Evolutionary conservation across 2,888 invertebrate genomes (phyloP), one percentile per base, ranked within the genome.

Genomic region (Ceraclea dissimilis): DNA sequence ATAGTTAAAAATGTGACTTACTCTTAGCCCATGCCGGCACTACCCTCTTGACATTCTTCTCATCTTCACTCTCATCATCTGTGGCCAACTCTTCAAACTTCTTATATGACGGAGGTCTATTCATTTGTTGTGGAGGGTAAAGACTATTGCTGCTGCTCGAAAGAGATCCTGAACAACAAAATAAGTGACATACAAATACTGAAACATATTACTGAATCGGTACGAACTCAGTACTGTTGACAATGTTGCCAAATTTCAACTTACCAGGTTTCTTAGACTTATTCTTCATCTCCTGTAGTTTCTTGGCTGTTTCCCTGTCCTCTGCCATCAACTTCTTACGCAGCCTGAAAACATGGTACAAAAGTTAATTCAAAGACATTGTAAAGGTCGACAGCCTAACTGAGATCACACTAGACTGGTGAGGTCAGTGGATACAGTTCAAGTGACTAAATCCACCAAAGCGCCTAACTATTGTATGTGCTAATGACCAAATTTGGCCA

Each of bases 21-120:
- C 77, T 68, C 65, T 66, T 66, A 63, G 72, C 70, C 79, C 79
- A 79, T 22, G 58, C 56, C 11, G 77, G 76, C 47, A 69, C 68
- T 5, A 65, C 63, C 26, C 2, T 69, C 65, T 61, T 68, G 33
- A 65, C 65, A 2, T 67, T 64, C 58, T 70, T 71, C 44, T 66
- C 67, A 60, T 73, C 73, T 46, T 74, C 74, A 60, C 73, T 73
- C 5, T 72, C 72, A 62, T 74, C 73, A 59, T 72, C 72, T 54
- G 71, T 72, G 59, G 70, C 68, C 57, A 74, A 59, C 67, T 71
- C 70, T 53, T 72, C 70, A 57, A 73, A 74, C n/a, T 54, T 52
- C 20, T 58, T 58, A 17, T 19, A 58, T 4, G 31, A 26, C 5
- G 19, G 5, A 8, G 44, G 17, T 31, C 21, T 46, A 20, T 49